Evolutionary conservation across 2,888 invertebrate species (phyloP).

Genomic region (Bimastos eiseni): DNA sequence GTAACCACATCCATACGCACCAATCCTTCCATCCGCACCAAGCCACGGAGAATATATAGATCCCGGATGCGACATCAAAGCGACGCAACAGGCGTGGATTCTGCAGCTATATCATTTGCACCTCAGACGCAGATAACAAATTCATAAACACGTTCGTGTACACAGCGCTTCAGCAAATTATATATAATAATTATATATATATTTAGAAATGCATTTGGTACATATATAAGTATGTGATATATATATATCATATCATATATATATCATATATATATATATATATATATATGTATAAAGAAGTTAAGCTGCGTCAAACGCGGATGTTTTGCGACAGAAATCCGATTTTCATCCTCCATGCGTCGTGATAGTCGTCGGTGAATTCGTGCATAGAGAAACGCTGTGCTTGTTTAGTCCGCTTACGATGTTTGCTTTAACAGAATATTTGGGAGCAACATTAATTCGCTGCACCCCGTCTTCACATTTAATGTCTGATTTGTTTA

Average conservation of each 20-base stretch:
- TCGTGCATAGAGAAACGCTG: not conserved
- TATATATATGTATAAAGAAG: not conserved
- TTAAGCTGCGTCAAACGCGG: constrained; percentile 13
- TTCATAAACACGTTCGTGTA: not conserved
- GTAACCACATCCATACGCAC: not conserved
- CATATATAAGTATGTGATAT: too few relatives aligned
- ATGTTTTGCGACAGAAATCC: constrained; percentile 13
- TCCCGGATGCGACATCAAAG: not conserved
- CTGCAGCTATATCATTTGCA: not conserved
- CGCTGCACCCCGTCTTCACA: not conserved
- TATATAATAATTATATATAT: not conserved
- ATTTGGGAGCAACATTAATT: not conserved
- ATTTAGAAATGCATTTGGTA: not conserved
- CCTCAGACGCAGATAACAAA: not conserved
- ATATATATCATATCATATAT: not conserved
- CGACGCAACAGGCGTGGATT: not conserved
- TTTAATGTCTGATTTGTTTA: not conserved
- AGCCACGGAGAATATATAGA: not conserved
- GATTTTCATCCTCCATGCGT: not conserved
- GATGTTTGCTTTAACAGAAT: not conserved
- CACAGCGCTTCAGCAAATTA: constrained; percentile 5
- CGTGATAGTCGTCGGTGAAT: not conserved
- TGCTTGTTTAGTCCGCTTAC: not conserved
- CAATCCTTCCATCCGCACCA: not conserved
- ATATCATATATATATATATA: not conserved